Percentiles rank a stretch among this genome's conserved stretches.
These are phyloP conservation scores for Sisor rabdophorus DNA, from an alignment of 2,113 vertebrate species.

Conservation along the genomic window DNA sequence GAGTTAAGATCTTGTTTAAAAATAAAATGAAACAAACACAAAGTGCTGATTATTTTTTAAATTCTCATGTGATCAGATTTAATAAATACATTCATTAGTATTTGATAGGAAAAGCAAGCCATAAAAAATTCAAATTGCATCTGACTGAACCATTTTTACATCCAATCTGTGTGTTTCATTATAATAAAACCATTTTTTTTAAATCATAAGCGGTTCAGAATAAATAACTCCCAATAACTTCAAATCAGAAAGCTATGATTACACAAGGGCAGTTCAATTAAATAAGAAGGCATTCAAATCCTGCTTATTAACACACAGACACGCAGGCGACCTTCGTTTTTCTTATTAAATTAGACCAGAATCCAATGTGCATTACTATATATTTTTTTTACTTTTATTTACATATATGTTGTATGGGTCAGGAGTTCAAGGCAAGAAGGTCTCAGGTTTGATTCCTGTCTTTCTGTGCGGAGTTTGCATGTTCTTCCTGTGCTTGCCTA, in stretches of 20 bases:
- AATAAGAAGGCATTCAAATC: neutral
- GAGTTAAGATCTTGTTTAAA: accelerated
- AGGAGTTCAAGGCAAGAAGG: too few relatives aligned
- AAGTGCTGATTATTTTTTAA: neutral
- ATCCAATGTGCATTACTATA: neutral
- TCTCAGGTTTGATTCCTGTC: too few relatives aligned
- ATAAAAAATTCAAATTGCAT: neutral
- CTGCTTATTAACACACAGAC: neutral
- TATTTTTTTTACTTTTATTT: too few relatives aligned
- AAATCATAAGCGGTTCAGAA: neutral
- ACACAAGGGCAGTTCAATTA: conserved; percentile 1
- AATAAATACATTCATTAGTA: neutral
- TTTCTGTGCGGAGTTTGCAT: too few relatives aligned
- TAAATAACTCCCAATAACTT: neutral
- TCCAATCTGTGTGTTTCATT: neutral
- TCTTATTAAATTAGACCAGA: neutral
- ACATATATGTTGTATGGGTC: too few relatives aligned
- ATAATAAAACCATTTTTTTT: neutral
- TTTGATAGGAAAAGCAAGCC: neutral
- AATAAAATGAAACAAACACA: neutral
- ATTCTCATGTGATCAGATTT: neutral
- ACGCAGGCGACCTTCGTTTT: neutral
- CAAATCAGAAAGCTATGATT: neutral
- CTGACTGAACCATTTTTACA: neutral
- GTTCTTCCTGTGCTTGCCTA: too few relatives aligned